Evolutionary conservation across 2,113 vertebrate genomes (phyloP), one percentile per base, ranked within the genome.

Genomic region (Motacilla tschutschensis): DNA sequence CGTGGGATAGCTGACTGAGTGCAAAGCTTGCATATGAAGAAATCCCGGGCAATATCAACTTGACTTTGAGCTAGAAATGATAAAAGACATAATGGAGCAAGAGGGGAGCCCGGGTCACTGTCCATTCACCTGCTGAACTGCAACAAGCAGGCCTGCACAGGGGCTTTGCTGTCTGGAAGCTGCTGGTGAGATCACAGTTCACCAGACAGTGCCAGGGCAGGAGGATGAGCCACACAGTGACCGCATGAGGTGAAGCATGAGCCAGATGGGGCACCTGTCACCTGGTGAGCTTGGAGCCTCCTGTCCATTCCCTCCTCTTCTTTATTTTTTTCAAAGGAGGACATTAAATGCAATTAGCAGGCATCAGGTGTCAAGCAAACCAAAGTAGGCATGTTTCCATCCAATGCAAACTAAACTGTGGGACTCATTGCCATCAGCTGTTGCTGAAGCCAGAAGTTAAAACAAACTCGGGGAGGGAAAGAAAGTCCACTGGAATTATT

Each of bases 41-140:
- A 80, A 64, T 20, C 16, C 6, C 2, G 19, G 36, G 6, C 33
- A 83, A 4, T 22, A 63, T 6, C 25, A 71, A 80, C 26, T 47
- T 53, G 31, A 57, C 46, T 76, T 84, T 17, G 63, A 79, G 33
- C 10, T 76, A 84, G 21, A 74, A 85, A 24, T 19, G 20, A 4
- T 35, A 77, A 44, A 50, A 78, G 33, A 67, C 19, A 54, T 18
- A 43, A 69, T 13, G 17, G 20, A 62, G 8, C 59, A 65, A 33
- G 33, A 53, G 19, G 15, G 31, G 33, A 86, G 44, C 17, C 1
- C 0, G 1, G n/a, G 31, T 43, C 1, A 2, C 47, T 54, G 24
- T 14, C 16, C 38, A 46, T 66, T 58, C 47, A 70, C 47, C 26
- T 44, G 65, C 16, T 36, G 13, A 59, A 35, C 14, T 40, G 53